Evolutionary conservation across 1,140 invertebrate genomes (phyloP).

Genomic region (Euglossa dilemma): DNA sequence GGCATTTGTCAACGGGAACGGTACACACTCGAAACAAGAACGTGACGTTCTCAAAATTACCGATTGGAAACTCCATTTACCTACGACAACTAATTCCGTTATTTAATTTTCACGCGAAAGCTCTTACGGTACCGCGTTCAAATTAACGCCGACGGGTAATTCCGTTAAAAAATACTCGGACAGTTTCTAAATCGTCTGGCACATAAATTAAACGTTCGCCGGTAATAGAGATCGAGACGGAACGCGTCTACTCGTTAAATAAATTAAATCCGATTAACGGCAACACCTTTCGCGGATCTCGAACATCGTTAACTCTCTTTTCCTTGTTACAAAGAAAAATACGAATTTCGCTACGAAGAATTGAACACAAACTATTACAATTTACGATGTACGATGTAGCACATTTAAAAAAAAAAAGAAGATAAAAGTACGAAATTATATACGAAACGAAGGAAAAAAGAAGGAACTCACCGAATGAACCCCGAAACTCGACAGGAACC

Average conservation of each 20-base stretch:
- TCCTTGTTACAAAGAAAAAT: no score
- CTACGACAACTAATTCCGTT: not conserved
- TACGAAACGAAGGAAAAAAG: no score
- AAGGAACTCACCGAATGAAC: not conserved
- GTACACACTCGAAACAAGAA: not conserved
- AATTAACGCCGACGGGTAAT: not conserved
- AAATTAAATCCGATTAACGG: no score
- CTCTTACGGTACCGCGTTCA: not conserved
- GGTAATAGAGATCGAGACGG: no score
- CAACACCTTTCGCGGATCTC: no score
- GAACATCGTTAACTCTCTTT: no score
- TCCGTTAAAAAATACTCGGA: not conserved
- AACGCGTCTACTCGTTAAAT: no score
- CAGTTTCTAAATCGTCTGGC: no score
- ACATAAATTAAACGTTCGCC: no score
- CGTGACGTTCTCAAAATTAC: slow-evolving; percentile 10
- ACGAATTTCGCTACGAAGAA: no score
- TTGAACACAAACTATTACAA: no score
- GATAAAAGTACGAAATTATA: not conserved
- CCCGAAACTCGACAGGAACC: not conserved
- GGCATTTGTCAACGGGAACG: not conserved
- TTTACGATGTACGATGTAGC: no score
- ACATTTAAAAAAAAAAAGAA: not conserved
- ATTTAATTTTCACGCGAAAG: not conserved
- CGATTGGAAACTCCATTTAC: not conserved